Conservation (phyloP, 2,888 invertebrate genomes). For the Caenorhabditis wallacei region DNA sequence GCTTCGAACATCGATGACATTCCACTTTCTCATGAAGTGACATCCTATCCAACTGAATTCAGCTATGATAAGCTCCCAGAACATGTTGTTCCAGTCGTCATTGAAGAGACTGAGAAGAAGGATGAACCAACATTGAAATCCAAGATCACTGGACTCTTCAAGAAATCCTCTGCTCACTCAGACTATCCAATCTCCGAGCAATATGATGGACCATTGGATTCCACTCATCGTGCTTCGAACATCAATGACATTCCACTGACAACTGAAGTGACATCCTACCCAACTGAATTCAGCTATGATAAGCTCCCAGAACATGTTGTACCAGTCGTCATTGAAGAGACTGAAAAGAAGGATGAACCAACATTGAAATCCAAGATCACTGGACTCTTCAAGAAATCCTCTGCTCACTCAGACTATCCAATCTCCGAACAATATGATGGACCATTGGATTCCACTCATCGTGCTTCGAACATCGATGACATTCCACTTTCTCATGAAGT, state of each 20-base stretch:
- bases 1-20: slow-evolving; percentile 10
- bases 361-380: slow-evolving; percentile 48
- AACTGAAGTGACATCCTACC: slow-evolving; percentile 49
- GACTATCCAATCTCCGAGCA: slow-evolving; percentile 67
- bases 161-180: slow-evolving; percentile 65
- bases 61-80: slow-evolving; percentile 41
- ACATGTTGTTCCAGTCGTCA: slow-evolving; percentile 54
- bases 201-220: slow-evolving; percentile 67
- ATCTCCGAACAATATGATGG: slow-evolving; percentile 58
- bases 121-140: slow-evolving; percentile 39
- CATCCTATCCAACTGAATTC: slow-evolving; percentile 22
- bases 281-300: slow-evolving; percentile 59
- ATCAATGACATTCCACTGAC: slow-evolving; percentile 58
- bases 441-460: slow-evolving; percentile 53
- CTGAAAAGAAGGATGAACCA: slow-evolving; percentile 50
- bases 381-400: slow-evolving; percentile 33
- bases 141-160: slow-evolving; percentile 61
- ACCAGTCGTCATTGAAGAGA: slow-evolving; percentile 9
- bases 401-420: slow-evolving; percentile 30
- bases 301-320: slow-evolving; percentile 46
- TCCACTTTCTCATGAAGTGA: slow-evolving; percentile 10
- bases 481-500: slow-evolving; percentile 58
- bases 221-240: slow-evolving; percentile 61
- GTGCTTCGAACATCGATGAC: slow-evolving; percentile 64
- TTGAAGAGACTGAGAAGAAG: slow-evolving; percentile 37